These are phyloP conservation scores for Cavia aperea DNA, from an alignment of 2,113 vertebrate species.

Conservation along the genomic window DNA sequence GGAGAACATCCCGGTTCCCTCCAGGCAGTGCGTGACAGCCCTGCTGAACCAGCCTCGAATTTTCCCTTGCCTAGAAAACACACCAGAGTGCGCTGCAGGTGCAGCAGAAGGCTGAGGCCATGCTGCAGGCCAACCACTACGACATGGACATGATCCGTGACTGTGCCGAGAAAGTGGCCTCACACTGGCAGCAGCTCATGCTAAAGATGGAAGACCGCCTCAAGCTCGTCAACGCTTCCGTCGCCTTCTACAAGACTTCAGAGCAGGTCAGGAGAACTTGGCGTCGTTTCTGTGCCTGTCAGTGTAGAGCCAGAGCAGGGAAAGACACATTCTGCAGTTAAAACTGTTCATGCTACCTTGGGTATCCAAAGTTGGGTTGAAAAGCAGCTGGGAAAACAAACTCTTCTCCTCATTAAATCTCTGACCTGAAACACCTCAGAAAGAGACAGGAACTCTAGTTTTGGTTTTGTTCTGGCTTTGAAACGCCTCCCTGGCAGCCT, in stretches of 20 bases:
- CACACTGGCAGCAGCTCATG: constrained; percentile 99
- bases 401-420: background rate
- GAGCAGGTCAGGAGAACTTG: constrained; percentile 83
- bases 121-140: constrained; percentile 97
- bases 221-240: constrained; percentile 98
- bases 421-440: background rate
- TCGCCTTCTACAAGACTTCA: constrained; percentile 99
- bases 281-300: rapidly evolving
- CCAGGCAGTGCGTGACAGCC: rapidly evolving
- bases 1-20: background rate
- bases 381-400: background rate
- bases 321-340: background rate
- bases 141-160: constrained; percentile 98
- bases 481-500: background rate
- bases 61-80: constrained; percentile 83
- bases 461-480: background rate
- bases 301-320: background rate
- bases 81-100: constrained; percentile 98
- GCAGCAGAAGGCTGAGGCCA: constrained; percentile 97
- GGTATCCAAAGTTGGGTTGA: background rate
- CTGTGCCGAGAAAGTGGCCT: constrained; percentile 97
- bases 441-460: background rate
- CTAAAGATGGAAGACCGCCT: constrained; percentile 99
- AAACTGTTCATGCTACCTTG: background rate
- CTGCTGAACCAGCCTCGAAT: rapidly evolving